phyloP scores from a whole-genome alignment of 2,113 vertebrate species.

The Coturnix japonica region DNA sequence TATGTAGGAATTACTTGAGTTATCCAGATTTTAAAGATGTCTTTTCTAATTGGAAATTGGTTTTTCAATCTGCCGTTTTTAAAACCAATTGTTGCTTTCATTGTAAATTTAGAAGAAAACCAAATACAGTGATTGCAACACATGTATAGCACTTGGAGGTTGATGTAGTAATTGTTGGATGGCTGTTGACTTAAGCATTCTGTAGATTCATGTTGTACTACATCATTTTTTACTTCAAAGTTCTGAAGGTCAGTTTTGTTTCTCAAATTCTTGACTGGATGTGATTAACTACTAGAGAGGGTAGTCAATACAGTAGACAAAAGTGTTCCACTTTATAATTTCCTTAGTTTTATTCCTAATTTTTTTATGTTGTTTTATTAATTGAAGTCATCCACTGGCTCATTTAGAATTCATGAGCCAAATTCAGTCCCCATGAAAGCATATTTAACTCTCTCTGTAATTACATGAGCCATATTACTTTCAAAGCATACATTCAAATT shows the following conservation, averaged over 20 bases:
- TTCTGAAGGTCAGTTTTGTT: constrained; percentile 38
- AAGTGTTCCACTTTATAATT: not conserved
- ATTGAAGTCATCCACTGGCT: constrained; percentile 43
- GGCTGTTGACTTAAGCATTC: constrained; percentile 7
- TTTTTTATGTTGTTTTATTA: constrained; percentile 39
- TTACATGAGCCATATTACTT: not conserved
- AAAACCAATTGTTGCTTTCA: not conserved
- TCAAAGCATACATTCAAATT: constrained; percentile 26
- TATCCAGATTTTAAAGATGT: constrained; percentile 1
- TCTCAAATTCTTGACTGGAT: not conserved
- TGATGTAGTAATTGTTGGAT: not conserved
- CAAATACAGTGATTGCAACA: not conserved
- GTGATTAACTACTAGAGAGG: not conserved
- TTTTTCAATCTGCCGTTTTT: constrained; percentile 20
- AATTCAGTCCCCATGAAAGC: constrained; percentile 7
- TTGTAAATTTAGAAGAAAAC: constrained; percentile 22
- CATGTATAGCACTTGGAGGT: not conserved
- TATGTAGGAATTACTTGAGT: not conserved
- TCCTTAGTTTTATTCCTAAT: constrained; percentile 35
- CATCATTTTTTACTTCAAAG: not conserved
- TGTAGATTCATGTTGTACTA: not conserved
- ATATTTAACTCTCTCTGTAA: constrained; percentile 18
- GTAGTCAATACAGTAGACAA: not conserved
- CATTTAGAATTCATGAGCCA: constrained; percentile 44
- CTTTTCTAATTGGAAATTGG: not conserved